Conservation (phyloP, 2,888 invertebrate species). For the Junonia oenone region DNA sequence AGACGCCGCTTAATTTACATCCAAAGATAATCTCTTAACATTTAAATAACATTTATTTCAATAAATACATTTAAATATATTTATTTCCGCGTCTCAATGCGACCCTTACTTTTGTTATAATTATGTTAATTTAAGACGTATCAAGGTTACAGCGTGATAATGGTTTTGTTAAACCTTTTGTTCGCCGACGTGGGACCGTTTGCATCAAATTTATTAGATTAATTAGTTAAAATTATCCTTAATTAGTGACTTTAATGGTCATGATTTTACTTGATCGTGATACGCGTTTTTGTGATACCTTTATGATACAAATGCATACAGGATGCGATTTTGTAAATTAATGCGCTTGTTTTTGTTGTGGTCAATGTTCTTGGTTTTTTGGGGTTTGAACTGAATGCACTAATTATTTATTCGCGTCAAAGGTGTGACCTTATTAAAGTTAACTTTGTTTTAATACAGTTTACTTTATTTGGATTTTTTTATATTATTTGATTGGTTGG, state of each 20-base stretch:
- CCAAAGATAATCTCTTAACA: no score
- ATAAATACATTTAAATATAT: background rate
- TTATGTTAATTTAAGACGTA: background rate
- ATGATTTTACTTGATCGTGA: slow-evolving; percentile 21
- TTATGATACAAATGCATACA: slow-evolving; percentile 2
- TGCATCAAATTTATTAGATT: slow-evolving; percentile 36
- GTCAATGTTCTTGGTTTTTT: no score
- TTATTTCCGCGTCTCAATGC: background rate
- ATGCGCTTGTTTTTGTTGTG: background rate
- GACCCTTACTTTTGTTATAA: background rate
- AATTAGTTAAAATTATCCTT: slow-evolving; percentile 38
- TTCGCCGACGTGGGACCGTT: slow-evolving; percentile 41
- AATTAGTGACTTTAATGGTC: slow-evolving; percentile 32
- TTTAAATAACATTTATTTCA: background rate
- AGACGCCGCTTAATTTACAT: no score
- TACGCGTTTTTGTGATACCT: slow-evolving; percentile 21
- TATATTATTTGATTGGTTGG: no score
- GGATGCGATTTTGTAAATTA: background rate
- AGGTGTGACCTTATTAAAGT: no score
- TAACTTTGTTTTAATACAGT: no score
- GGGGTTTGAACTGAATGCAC: no score
- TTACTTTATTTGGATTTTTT: no score
- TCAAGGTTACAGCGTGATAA: slow-evolving; percentile 9
- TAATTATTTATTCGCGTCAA: no score
- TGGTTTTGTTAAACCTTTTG: slow-evolving; percentile 38